These are phyloP conservation scores for Sporophila hypoxantha DNA, from an alignment of 2,113 vertebrate genomes.

Conservation along the genomic window DNA sequence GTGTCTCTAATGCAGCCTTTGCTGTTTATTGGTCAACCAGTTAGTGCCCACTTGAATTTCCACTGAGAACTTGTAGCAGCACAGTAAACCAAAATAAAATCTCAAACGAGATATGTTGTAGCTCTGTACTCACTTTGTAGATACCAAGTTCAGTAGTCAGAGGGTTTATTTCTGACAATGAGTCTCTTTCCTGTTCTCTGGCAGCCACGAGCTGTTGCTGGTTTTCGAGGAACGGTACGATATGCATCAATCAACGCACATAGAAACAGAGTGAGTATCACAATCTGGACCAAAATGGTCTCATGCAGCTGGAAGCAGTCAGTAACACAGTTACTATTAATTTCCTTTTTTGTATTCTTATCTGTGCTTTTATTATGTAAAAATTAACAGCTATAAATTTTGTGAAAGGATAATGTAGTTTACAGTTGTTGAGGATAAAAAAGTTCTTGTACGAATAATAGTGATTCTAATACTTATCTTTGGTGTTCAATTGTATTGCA, in stretches of 20 bases:
- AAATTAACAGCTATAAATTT: background rate
- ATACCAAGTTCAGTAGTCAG: background rate
- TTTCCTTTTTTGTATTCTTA: background rate
- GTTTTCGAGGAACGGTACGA: conserved; percentile 85
- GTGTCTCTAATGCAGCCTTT: background rate
- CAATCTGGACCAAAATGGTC: background rate
- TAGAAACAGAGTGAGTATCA: conserved; percentile 87
- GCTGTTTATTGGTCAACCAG: background rate
- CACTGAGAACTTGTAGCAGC: background rate
- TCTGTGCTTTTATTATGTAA: background rate
- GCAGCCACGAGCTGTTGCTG: conserved; percentile 92
- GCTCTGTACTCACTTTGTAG: background rate
- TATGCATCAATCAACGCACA: conserved; percentile 97
- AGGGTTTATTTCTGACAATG: background rate
- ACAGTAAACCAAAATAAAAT: background rate
- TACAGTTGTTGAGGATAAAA: background rate
- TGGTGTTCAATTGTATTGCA: background rate
- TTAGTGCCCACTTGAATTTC: background rate
- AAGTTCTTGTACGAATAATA: background rate
- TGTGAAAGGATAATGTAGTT: background rate
- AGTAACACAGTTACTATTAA: background rate
- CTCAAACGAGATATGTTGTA: background rate
- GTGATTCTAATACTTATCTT: background rate
- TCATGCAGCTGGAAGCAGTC: background rate
- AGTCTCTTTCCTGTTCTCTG: conserved; percentile 5